phyloP scores from a whole-genome alignment of 2,888 invertebrate genomes.

The Geotrupes spiniger region DNA sequence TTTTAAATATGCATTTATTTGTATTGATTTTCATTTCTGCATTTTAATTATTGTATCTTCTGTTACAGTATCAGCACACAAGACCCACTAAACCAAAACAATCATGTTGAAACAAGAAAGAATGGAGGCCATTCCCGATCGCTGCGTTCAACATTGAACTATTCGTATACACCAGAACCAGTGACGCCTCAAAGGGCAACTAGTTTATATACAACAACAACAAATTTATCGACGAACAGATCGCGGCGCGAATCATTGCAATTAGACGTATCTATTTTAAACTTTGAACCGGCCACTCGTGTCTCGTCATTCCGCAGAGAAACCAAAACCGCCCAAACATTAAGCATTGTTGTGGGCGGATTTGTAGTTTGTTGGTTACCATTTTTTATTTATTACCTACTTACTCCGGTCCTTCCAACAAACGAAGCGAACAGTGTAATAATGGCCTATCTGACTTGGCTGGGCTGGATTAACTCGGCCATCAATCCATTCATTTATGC shows the following conservation, averaged over 20 bases:
- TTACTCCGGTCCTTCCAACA: constrained; percentile 73
- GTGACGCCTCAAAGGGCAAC: constrained; percentile 39
- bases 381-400: constrained; percentile 78
- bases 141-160: constrained; percentile 41
- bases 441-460: constrained; percentile 78
- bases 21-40: too few species aligned
- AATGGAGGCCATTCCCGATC: constrained; percentile 35
- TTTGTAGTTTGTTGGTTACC: constrained; percentile 88
- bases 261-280: constrained; percentile 54
- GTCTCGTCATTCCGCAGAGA: constrained; percentile 73
- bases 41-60: background rate
- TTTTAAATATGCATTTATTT: too few species aligned
- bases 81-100: constrained; percentile 25
- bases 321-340: constrained; percentile 83
- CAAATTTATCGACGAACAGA: constrained; percentile 45
- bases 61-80: constrained; percentile 15
- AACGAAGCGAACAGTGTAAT: constrained; percentile 53
- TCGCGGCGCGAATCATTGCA: constrained; percentile 56
- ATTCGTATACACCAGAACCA: constrained; percentile 41
- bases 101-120: constrained; percentile 31
- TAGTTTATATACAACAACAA: constrained; percentile 37
- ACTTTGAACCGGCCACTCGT: constrained; percentile 53
- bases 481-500: constrained; percentile 91
- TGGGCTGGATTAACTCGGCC: constrained; percentile 88
- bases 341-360: constrained; percentile 84